Base-by-base conservation (phyloP, 2,113 vertebrate species). In the Pipra filicauda region DNA sequence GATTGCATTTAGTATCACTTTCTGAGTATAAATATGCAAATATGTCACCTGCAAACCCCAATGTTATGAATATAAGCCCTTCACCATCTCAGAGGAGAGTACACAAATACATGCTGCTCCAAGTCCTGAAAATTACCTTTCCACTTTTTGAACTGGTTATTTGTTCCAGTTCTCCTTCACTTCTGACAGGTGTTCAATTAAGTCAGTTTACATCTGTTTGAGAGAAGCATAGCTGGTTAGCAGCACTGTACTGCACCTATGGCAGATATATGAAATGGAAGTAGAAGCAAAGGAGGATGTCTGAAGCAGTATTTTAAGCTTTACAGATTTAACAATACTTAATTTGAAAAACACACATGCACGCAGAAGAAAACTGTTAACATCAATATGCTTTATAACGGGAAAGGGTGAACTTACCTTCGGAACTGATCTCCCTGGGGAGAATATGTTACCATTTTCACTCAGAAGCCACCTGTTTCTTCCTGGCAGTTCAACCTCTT, bases 331-430 rank as follows among this genome's bases (percentile, higher is more conserved):
- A 98, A 96, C 91, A 95, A 93, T 95, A 85, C 89, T 95, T 98
- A 95, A 98, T 97, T 97, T 91, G 93, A 97, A 98, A 98, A 98
- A 96, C 97, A 97, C 95, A 91, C 23, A 2, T 89, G 67, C 76
- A 95, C 84, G 89, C 94, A 96, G 89, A 85, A 96, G 89, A 97
- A 97, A 97, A 85, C 78, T 96, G 62, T 91, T 98, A 97, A 96
- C 87, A 96, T 97, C 82, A 91, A 67, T 67, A 88, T 93, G 51
- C 93, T 97, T 97, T 97, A 97, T 87, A 95, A 88, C 88, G 91
- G 96, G 94, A 97, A 98, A 97, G 91, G 97, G 69, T 95, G 95
- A 98, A 96, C 91, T 95, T 84, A 97, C 78, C 95, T 92, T 96
- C 95, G 52, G 91, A 97, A 85, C 94, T 97, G 90, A 93, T 97